Evolutionary conservation across 2,888 invertebrate species (phyloP).

Genomic region (Calliphora vomitoria): DNA sequence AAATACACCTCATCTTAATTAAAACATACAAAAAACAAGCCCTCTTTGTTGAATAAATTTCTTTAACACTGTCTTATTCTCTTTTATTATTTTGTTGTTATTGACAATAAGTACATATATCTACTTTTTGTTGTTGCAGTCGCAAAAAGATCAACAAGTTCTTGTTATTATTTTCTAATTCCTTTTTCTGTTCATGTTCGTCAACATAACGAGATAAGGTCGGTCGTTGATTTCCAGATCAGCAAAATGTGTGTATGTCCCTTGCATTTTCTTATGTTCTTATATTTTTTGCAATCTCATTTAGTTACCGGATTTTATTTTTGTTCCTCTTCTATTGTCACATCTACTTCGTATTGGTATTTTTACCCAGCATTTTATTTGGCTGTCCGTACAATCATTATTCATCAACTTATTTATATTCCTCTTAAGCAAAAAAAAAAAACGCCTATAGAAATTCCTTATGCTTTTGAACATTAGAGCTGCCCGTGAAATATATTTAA

Average conservation of each 20-base stretch:
- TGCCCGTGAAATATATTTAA: too few species aligned
- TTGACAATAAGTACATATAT: background rate
- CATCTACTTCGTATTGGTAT: background rate
- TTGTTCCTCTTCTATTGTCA: background rate
- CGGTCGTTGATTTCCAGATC: slow-evolving; percentile 15
- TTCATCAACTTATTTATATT: slow-evolving; percentile 34
- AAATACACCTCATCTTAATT: slow-evolving; percentile 6
- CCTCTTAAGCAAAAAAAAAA: slow-evolving; percentile 20
- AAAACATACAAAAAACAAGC: slow-evolving; percentile 3
- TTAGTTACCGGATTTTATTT: slow-evolving; percentile 1
- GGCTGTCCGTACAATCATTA: background rate
- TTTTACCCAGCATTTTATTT: background rate
- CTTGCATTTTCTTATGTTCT: background rate
- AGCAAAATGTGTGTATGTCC: background rate
- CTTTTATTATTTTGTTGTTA: background rate
- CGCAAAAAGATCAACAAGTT: slow-evolving; percentile 5
- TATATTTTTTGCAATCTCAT: background rate
- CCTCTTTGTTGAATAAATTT: background rate
- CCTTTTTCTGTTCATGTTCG: background rate
- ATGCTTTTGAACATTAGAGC: background rate
- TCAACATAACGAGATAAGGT: slow-evolving; percentile 3
- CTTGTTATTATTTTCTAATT: background rate
- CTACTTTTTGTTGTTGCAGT: background rate
- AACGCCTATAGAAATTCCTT: slow-evolving; percentile 47
- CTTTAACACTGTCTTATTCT: background rate